Conservation (phyloP, 2,888 invertebrate genomes). For the Eledona agricola region DNA sequence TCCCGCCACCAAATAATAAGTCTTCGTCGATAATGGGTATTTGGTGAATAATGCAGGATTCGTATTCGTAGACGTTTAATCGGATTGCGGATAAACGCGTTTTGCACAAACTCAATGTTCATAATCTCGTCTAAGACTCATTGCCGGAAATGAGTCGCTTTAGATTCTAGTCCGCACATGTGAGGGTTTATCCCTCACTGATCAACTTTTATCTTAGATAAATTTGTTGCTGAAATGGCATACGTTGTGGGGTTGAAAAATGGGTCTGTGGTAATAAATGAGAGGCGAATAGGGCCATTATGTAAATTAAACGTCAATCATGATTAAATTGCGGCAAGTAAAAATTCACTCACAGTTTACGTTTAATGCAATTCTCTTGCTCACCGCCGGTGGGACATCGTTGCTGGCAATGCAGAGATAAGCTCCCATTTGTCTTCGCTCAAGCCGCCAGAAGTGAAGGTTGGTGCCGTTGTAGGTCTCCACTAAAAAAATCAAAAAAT, state of each 20-base stretch:
- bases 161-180: no score
- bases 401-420: slow-evolving; percentile 93
- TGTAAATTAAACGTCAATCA: slow-evolving; percentile 1
- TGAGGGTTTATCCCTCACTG: no score
- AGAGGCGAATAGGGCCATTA: slow-evolving; percentile 3
- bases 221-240: slow-evolving; percentile 1
- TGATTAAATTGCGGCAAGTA: no score
- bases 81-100: no score
- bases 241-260: no score
- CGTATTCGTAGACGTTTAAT: background rate
- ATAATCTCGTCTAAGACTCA: no score
- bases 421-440: slow-evolving; percentile 89
- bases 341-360: slow-evolving; percentile 86
- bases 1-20: slow-evolving; percentile 21
- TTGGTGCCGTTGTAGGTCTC: slow-evolving; percentile 81
- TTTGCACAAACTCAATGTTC: no score
- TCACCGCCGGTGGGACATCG: slow-evolving; percentile 90
- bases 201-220: no score
- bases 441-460: slow-evolving; percentile 79
- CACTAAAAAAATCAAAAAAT: slow-evolving; percentile 62
- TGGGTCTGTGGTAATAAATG: no score
- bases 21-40: slow-evolving; percentile 27
- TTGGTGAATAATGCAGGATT: slow-evolving; percentile 9
- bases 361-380: slow-evolving; percentile 85
- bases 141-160: no score